These are phyloP conservation scores for Drosophila pseudoananassae DNA, from an alignment of 1,140 invertebrate species.

Conservation along the genomic window DNA sequence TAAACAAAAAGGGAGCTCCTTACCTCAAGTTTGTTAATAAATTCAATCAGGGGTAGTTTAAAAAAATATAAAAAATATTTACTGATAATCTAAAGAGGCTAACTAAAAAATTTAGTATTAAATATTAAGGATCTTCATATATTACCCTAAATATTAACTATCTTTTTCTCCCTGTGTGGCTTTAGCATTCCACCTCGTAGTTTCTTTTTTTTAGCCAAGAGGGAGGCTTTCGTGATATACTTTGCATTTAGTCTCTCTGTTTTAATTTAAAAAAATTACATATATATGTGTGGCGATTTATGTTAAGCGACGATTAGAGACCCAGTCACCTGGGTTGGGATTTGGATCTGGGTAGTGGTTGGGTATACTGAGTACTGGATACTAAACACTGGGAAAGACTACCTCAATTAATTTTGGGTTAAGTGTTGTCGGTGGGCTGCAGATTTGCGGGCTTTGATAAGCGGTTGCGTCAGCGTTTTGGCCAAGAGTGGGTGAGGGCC, in stretches of 20 bases:
- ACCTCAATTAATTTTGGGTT: conserved; percentile 72
- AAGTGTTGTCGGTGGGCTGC: conserved; percentile 45
- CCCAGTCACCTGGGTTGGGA: conserved; percentile 25
- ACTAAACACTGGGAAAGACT: conserved; percentile 20
- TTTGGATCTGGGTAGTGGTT: not conserved
- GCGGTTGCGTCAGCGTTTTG: conserved; percentile 59
- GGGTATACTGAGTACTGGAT: conserved; percentile 7
- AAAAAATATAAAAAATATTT: not conserved
- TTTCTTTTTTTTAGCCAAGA: conserved; percentile 10
- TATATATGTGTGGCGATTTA: conserved; percentile 59
- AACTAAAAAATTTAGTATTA: too few species aligned
- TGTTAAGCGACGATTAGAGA: conserved; percentile 74
- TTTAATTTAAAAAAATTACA: conserved; percentile 71
- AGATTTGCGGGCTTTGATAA: conserved; percentile 63
- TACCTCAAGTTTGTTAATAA: not conserved
- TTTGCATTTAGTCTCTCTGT: conserved; percentile 63
- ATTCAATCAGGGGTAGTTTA: not conserved
- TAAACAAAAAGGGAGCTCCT: conserved; percentile 40
- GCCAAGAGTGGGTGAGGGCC: conserved; percentile 12
- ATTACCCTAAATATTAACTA: too few species aligned
- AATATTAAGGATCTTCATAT: too few species aligned
- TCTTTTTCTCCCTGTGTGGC: conserved; percentile 1
- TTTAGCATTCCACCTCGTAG: conserved; percentile 23
- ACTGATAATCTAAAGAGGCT: too few species aligned
- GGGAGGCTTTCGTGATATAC: conserved; percentile 25